phyloP scores from a whole-genome alignment of 2,797 vertebrate genomes.

The Siniperca scherzeri region DNA sequence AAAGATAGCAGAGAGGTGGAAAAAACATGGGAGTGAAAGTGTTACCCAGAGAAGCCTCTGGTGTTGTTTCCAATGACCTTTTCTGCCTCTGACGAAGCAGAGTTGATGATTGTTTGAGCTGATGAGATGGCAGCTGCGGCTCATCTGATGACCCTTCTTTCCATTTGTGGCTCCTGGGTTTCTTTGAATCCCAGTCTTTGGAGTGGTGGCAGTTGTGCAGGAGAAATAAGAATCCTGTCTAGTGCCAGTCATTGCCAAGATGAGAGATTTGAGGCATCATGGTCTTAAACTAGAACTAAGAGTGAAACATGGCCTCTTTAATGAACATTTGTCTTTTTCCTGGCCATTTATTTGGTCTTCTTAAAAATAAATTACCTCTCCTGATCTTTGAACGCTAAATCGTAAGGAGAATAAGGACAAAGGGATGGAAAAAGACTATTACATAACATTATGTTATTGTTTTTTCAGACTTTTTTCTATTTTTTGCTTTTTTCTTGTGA shows the following conservation, averaged over 20 bases:
- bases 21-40: conserved; percentile 24
- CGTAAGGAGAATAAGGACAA: too few species aligned
- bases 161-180: conserved; percentile 7
- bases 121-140: conserved; percentile 37
- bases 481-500: neutral
- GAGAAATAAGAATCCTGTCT: neutral
- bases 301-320: neutral
- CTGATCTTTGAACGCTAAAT: neutral
- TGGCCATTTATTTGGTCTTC: neutral
- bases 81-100: conserved; percentile 19
- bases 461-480: neutral
- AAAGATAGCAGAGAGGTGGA: conserved; percentile 16
- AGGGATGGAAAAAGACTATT: neutral
- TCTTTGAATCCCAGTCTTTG: conserved; percentile 23
- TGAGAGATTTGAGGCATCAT: neutral
- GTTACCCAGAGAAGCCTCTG: conserved; percentile 29
- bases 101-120: conserved; percentile 52
- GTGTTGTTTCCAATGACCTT: conserved; percentile 42
- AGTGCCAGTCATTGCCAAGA: neutral
- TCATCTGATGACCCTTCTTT: conserved; percentile 29
- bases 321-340: neutral
- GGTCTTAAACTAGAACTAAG: neutral
- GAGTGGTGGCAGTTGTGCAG: neutral
- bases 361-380: neutral
- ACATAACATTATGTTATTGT: neutral